A percentile compares a stretch with the other conserved stretches of the same genome.
Evolutionary conservation across 2,888 invertebrate species (phyloP).

Genomic region (Baronia brevicornis): DNA sequence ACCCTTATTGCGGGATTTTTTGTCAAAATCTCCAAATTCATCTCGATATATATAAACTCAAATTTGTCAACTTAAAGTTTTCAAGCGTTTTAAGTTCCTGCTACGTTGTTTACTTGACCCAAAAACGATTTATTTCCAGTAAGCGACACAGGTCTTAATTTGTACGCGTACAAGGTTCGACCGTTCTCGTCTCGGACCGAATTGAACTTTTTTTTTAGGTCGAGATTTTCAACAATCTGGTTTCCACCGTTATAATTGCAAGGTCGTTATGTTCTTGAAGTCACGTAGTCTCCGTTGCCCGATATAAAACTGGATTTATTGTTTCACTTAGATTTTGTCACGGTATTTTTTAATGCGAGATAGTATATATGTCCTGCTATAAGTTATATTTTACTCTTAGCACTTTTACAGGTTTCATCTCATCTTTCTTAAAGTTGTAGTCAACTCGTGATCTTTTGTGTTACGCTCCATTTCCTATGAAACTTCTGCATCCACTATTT

Average conservation of each 20-base stretch:
- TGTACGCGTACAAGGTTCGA: constrained; percentile 3
- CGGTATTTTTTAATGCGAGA: not conserved
- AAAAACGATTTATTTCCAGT: constrained; percentile 9
- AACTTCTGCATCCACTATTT: too few relatives aligned
- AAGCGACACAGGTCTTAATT: constrained; percentile 3
- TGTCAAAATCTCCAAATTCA: too few relatives aligned
- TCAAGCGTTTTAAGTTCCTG: constrained; percentile 14
- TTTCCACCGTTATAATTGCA: constrained; percentile 4
- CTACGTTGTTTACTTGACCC: constrained; percentile 7
- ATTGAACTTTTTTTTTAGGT: constrained; percentile 3
- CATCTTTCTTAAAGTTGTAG: too few relatives aligned
- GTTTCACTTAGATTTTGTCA: not conserved
- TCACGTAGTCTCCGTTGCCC: not conserved
- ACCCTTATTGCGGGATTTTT: too few relatives aligned
- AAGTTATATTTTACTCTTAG: too few relatives aligned
- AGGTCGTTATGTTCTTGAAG: constrained; percentile 3
- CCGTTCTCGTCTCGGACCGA: constrained; percentile 3
- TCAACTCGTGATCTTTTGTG: too few relatives aligned
- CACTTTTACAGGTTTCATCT: too few relatives aligned
- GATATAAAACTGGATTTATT: too few relatives aligned
- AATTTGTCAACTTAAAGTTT: constrained; percentile 33
- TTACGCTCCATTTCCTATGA: too few relatives aligned
- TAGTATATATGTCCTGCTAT: too few relatives aligned
- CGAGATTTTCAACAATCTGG: too few relatives aligned
- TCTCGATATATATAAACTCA: too few relatives aligned